These are phyloP conservation scores for Acholoe squamosa DNA, from an alignment of 2,888 invertebrate genomes.

Conservation along the genomic window DNA sequence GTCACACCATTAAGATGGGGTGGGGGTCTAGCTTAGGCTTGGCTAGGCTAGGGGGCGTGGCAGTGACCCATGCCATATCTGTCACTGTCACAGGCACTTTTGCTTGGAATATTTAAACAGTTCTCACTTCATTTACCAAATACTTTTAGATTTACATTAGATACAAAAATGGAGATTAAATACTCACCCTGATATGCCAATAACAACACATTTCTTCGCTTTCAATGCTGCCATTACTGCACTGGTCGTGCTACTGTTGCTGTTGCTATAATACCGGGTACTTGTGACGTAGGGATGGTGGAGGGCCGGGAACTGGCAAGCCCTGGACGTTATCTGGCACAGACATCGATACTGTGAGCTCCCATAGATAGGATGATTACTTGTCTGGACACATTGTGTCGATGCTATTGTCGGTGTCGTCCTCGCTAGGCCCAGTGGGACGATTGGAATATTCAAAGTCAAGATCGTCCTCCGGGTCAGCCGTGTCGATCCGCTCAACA, in stretches of 20 bases:
- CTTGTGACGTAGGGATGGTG: no score
- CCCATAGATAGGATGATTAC: neutral
- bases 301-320: neutral
- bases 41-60: no score
- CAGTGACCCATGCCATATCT: no score
- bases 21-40: no score
- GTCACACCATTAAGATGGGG: no score
- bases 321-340: neutral
- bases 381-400: conserved; percentile 20
- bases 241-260: neutral
- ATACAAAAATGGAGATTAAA: no score
- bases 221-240: neutral
- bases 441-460: conserved; percentile 47
- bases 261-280: neutral
- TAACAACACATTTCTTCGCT: conserved; percentile 12
- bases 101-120: no score
- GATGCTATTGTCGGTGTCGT: conserved; percentile 20
- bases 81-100: no score
- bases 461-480: conserved; percentile 61
- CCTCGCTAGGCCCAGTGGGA: conserved; percentile 18
- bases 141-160: no score
- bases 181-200: conserved; percentile 46
- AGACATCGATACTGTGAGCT: neutral
- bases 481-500: conserved; percentile 64
- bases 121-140: no score